Conservation (phyloP, 2,113 vertebrate species). For the Pogona vitticeps region DNA sequence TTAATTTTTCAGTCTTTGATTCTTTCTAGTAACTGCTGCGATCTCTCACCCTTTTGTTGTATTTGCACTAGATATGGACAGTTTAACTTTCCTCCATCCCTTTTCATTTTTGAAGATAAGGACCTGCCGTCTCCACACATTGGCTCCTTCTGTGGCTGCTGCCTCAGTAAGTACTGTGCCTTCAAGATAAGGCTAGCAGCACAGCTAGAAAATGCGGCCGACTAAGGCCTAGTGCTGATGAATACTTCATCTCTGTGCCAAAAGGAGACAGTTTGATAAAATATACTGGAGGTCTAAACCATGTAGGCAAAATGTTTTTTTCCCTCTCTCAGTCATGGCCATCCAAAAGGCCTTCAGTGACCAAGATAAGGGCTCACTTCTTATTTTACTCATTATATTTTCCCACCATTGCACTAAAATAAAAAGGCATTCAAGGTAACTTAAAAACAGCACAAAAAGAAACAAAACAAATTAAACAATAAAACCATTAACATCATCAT, state of each 20-base stretch:
- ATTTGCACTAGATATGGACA: slow-evolving; percentile 35
- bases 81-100: background rate
- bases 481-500: too few relatives aligned
- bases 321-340: too few relatives aligned
- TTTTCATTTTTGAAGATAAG: slow-evolving; percentile 19
- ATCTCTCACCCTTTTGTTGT: slow-evolving; percentile 46
- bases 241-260: slow-evolving; percentile 34
- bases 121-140: slow-evolving; percentile 10
- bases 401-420: too few relatives aligned
- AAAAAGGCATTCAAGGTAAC: too few relatives aligned
- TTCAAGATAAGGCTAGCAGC: slow-evolving; percentile 18
- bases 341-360: background rate
- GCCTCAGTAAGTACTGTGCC: slow-evolving; percentile 33
- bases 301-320: background rate
- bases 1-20: slow-evolving; percentile 38
- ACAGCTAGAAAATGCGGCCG: slow-evolving; percentile 37
- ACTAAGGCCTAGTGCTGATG: slow-evolving; percentile 36
- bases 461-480: too few relatives aligned
- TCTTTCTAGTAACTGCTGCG: slow-evolving; percentile 26
- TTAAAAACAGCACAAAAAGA: too few relatives aligned
- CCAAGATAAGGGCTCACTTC: background rate
- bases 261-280: slow-evolving; percentile 34
- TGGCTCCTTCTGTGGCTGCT: slow-evolving; percentile 10
- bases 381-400: background rate
- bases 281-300: slow-evolving; percentile 21